Base-by-base conservation (phyloP, 2,888 invertebrate species). In the Agrotis exclamationis region DNA sequence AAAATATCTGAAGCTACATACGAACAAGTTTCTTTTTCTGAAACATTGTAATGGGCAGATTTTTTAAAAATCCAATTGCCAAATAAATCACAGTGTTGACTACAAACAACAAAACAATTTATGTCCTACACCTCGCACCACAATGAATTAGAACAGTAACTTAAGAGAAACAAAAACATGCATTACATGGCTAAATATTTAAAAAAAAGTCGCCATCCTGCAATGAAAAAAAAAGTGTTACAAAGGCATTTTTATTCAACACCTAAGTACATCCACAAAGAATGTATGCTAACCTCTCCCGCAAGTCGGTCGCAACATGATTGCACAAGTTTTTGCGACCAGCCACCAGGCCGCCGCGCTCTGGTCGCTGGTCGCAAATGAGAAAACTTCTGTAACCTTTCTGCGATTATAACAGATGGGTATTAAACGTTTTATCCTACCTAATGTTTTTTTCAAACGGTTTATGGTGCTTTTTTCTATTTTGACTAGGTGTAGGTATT, bases 381-480 rank as follows among this genome's bases (percentile, higher is more conserved):
- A 85, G 85, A 86, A 85, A 85, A 85, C 85, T 85, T 85, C 62
- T 33, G 16, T 18, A 73, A 80, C 85, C 75, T 77, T 75, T 51
- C 63, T 70, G 63, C 62, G 70, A 72, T 70, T 75, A 77, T 79
- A 75, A 68, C 77, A 79, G 76, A 70, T 79, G 70, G 67, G 57
- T 58, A 64, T 62, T 65, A 74, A 79, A 67, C 39, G 60, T 47
- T 79, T 74, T 62, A 56, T 56, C 33, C 56, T 56, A 24, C 33
- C 56, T 56, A 24, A 63, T 39, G 60, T 57, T 57, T 67, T 60
- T 67, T 70, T 70, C 56, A 67, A 74, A 60, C n/a, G 48, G 1
- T 58, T 3, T 20, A 16, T n/a, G 14, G 11, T 45, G 44, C 39
- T 11, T 11, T 39, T 11, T 11, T 39, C 5, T 39, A 5, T 9